Conservation (phyloP, 2,113 vertebrate species). For the Myrmecophaga tridactyla region DNA sequence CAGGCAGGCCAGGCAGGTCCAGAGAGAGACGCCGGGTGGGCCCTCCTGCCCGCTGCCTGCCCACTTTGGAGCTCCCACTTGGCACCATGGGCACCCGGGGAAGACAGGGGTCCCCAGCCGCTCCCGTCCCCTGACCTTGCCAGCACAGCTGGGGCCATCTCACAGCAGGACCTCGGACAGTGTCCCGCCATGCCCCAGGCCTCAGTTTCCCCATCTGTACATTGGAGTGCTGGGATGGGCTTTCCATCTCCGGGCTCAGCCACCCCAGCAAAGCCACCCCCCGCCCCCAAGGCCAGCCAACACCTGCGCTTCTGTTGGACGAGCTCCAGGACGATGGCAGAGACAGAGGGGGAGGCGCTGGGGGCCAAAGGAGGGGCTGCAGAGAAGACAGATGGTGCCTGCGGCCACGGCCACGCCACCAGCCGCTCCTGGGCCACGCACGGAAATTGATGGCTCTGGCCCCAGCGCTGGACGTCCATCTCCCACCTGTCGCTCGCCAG, state of each 20-base stretch:
- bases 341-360: background rate
- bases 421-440: background rate
- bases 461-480: conserved; percentile 44
- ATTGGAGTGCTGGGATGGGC: background rate
- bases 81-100: background rate
- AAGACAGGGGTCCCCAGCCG: background rate
- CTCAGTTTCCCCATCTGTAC: background rate
- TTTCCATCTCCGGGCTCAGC: no score
- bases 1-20: background rate
- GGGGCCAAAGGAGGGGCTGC: accelerated
- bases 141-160: background rate
- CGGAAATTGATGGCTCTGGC: conserved; percentile 39
- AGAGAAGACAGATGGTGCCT: conserved; percentile 45
- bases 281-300: background rate
- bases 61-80: background rate
- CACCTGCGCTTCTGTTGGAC: background rate
- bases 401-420: conserved; percentile 6
- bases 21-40: no score
- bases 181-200: background rate
- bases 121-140: background rate
- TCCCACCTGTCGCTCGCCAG: conserved; percentile 24
- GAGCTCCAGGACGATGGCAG: conserved; percentile 69
- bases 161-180: accelerated
- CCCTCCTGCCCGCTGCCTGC: background rate
- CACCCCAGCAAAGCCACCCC: background rate